These are phyloP conservation scores for Chaetorhynchus papuensis DNA, from an alignment of 2,113 vertebrate genomes.

Conservation along the genomic window DNA sequence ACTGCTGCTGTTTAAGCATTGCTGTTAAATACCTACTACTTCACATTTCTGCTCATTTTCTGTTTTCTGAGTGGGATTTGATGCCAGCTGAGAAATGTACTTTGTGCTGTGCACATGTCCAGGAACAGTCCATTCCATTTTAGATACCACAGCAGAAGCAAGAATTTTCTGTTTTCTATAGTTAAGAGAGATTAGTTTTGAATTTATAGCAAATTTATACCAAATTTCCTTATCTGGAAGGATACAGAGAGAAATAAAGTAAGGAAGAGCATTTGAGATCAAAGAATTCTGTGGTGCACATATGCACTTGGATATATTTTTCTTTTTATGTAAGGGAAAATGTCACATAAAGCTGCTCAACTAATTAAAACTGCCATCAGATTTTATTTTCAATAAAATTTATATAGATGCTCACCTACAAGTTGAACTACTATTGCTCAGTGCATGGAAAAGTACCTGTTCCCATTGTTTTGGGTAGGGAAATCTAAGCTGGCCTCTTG, in stretches of 20 bases:
- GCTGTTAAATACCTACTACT: background rate
- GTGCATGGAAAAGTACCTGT: background rate
- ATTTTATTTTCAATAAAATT: background rate
- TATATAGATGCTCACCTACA: background rate
- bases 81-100: background rate
- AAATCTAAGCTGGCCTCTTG: background rate
- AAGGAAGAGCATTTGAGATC: background rate
- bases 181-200: background rate
- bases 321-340: background rate
- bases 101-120: background rate
- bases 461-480: background rate
- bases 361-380: background rate
- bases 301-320: background rate
- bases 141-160: background rate
- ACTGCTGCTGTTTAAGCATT: background rate
- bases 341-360: background rate
- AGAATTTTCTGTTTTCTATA: background rate
- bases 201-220: background rate
- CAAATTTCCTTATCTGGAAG: background rate
- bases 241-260: background rate
- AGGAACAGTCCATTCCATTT: background rate
- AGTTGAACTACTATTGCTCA: background rate
- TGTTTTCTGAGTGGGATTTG: background rate
- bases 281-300: background rate
- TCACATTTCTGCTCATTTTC: background rate